Base-by-base conservation (phyloP, 2,888 invertebrate species). In the Platycheirus rosarum region DNA sequence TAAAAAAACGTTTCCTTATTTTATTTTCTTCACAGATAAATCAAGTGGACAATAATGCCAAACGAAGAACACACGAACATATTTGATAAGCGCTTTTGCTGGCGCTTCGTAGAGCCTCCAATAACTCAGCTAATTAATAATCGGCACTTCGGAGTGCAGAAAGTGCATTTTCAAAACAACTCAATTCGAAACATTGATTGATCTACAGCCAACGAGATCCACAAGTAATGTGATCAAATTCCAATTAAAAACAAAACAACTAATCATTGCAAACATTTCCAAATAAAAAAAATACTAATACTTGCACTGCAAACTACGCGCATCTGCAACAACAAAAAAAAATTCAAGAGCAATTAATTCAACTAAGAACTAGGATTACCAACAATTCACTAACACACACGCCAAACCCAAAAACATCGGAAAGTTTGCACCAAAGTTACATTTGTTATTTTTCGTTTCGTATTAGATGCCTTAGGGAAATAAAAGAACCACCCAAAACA, bases 31-130 rank as follows among this genome's bases (percentile, higher is more conserved):
- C 5, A 2, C 44, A 84, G 84, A 78, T 62, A 78, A 84, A 44
- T 69, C 68, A 70, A 79, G 68, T 60, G 23, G 74, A 79, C 74
- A 85, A 86, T 86, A 86, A 85, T 86, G 85, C 84, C 84, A 78
- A 85, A 84, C 73, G 76, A 84, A 62, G 73, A 84, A 75, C 73
- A 84, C 57, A 84, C 73, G 29, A 78, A 66, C 69, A 66, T 80
- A 84, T 85, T 85, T 69, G 85, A 84, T 84, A 85, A 85, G 85
- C 84, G 85, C 85, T 85, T 80, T 85, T 85, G 85, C 84, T 85
- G 85, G 85, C 85, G 85, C 85, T 85, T 86, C 49, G 75, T 86
- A 79, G 85, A 85, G 85, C 85, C 85, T 84, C 86, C 89, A 87
- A 87, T 88, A 88, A 87, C 51, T 80, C 85, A 85, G 75, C 63